Conservation (phyloP, 2,797 vertebrate species). For the Phoebastria nigripes region DNA sequence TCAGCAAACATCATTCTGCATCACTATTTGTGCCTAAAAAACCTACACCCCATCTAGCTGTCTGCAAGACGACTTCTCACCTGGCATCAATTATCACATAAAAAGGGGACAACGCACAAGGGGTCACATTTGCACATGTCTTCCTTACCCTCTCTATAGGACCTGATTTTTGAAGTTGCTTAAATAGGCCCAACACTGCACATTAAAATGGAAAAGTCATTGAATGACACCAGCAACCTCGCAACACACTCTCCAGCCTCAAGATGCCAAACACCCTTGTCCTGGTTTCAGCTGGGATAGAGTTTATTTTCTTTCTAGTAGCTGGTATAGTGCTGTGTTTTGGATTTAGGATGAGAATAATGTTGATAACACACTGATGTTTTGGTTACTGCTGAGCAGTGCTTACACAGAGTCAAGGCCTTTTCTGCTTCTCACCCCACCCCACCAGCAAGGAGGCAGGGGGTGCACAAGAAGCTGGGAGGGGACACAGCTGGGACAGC, state of each 20-base stretch:
- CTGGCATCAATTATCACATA: neutral
- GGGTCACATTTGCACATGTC: neutral
- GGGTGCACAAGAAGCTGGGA: too few species aligned
- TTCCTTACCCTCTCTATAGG: neutral
- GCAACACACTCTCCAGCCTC: neutral
- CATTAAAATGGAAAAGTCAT: neutral
- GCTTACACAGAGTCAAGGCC: too few species aligned
- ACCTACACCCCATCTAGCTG: fast-evolving
- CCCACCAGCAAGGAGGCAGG: too few species aligned
- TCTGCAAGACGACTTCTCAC: neutral
- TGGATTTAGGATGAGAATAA: too few species aligned
- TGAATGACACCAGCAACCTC: neutral
- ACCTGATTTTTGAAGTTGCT: neutral
- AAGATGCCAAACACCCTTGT: neutral
- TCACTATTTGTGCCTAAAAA: neutral
- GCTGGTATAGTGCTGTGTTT: too few species aligned
- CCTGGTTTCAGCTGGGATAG: too few species aligned
- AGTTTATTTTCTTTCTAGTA: too few species aligned
- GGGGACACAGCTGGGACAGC: too few species aligned
- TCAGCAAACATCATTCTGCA: neutral
- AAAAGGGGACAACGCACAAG: neutral
- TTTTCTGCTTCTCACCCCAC: too few species aligned
- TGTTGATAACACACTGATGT: too few species aligned
- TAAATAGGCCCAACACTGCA: neutral
- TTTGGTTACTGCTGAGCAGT: too few species aligned